These are phyloP conservation scores for Drosophila neotestacea DNA, from an alignment of 2,888 invertebrate species.

Conservation along the genomic window DNA sequence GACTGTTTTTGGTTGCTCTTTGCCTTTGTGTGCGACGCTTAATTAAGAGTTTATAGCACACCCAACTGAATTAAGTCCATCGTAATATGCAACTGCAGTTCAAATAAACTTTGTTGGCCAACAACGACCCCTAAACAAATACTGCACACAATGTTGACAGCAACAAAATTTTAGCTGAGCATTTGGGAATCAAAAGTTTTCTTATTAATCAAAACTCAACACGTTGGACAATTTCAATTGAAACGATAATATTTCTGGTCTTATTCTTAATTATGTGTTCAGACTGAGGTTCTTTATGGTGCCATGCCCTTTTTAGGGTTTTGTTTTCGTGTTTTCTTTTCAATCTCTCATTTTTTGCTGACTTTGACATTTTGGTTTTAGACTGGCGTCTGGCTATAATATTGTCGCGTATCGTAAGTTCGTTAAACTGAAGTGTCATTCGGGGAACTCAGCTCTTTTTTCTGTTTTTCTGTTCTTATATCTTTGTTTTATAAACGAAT, in stretches of 20 bases:
- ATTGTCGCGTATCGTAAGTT: slow-evolving; percentile 61
- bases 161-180: slow-evolving; percentile 18
- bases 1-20: slow-evolving; percentile 11
- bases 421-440: slow-evolving; percentile 78
- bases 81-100: slow-evolving; percentile 32
- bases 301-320: slow-evolving; percentile 44
- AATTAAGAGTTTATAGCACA: slow-evolving; percentile 27
- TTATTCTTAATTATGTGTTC: slow-evolving; percentile 49
- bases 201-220: slow-evolving; percentile 30
- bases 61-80: not conserved
- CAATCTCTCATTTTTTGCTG: slow-evolving; percentile 26
- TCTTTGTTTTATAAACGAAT: slow-evolving; percentile 41
- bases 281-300: slow-evolving; percentile 2
- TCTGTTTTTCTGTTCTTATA: not conserved
- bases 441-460: slow-evolving; percentile 50
- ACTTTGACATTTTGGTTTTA: slow-evolving; percentile 32
- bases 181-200: slow-evolving; percentile 30
- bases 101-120: not conserved
- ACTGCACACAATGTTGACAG: slow-evolving; percentile 8
- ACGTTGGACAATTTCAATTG: slow-evolving; percentile 29
- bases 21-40: slow-evolving; percentile 15
- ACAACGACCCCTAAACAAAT: not conserved
- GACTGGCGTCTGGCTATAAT: slow-evolving; percentile 42
- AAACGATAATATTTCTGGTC: slow-evolving; percentile 11
- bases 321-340: slow-evolving; percentile 31